These are phyloP conservation scores for Eupsilia transversa DNA, from an alignment of 2,888 invertebrate species.

Conservation along the genomic window DNA sequence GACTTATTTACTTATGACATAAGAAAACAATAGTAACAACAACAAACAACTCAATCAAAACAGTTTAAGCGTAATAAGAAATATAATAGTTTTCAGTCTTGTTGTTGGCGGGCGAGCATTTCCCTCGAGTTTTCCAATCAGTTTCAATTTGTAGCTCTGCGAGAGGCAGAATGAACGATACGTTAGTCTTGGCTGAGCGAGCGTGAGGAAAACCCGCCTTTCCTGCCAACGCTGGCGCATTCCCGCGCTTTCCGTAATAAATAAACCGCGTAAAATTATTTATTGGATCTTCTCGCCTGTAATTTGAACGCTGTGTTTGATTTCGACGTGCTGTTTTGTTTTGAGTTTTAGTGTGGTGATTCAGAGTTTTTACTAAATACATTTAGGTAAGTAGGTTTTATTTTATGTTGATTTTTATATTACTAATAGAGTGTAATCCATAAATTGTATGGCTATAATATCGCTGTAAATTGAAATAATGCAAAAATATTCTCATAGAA, in stretches of 20 bases:
- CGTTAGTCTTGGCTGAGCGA: conserved; percentile 67
- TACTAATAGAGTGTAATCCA: not conserved
- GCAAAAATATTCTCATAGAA: not conserved
- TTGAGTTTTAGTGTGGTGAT: conserved; percentile 36
- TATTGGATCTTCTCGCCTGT: conserved; percentile 30
- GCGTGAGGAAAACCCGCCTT: conserved; percentile 53
- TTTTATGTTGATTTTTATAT: not conserved
- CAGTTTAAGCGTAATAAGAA: conserved; percentile 42
- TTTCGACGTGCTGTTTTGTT: conserved; percentile 18
- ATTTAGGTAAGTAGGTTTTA: conserved; percentile 53
- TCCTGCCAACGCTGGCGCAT: conserved; percentile 41
- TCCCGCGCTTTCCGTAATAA: conserved; percentile 56
- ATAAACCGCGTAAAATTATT: conserved; percentile 46
- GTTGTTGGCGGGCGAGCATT: conserved; percentile 40
- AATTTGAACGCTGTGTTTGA: conserved; percentile 16
- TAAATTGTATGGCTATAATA: not conserved
- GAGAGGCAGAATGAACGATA: conserved; percentile 54
- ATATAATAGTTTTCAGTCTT: conserved; percentile 51
- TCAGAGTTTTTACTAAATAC: conserved; percentile 9
- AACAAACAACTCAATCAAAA: conserved; percentile 53
- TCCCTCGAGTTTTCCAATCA: conserved; percentile 62
- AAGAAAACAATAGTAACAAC: conserved; percentile 33
- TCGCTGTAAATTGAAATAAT: not conserved
- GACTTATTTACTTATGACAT: conserved; percentile 13
- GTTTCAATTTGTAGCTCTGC: conserved; percentile 53